Base-by-base conservation (phyloP, 2,797 vertebrate genomes). In the Tragelaphus oryx region DNA sequence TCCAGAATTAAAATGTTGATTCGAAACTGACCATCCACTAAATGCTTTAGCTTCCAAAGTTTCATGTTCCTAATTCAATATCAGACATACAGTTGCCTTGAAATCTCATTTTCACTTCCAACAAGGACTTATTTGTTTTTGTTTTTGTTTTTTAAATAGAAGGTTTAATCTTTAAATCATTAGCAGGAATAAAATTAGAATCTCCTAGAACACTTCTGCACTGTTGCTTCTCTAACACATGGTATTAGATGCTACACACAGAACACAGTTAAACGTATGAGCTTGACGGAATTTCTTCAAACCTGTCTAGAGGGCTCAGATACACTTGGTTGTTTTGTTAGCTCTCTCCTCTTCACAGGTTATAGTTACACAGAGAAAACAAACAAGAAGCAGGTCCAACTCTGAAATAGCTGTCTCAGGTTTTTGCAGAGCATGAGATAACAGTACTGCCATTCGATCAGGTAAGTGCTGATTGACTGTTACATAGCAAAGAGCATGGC, bases 51-150 rank as follows among this genome's bases (percentile, higher is more conserved):
- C 59, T 80, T 89, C 26, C 41, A 57, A 94, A 93, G 20, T 80
- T 74, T 88, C 52, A 22, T 57, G 30, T 74, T 92, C 12, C 52
- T 76, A 37, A 60, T 20, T 11, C 26, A 78, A 20, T 22, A 59
- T 78, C 12, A 30, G 41, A 60, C 10, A 41, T 18, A 88, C 5
- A 85, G 1, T 54, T 92, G 71, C 44, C n/a, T 79, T 86, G 55
- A 89, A 90, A 86, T 9, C 6, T 89, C 17, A 86, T 93, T 79
- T 82, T 48, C 20, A 89, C 14, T 48, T 84, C 59, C 55, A 86
- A 30, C 37, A 89, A 46, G 8, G 12, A 71, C 6, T 11, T 81
- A 17, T 68, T 91, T 90, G 85, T 46, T 30, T 41, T 12, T 11
- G 5, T n/a, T 17, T 3, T 71, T 41, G 41, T 44, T 24, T 89